Conservation (phyloP, 2,888 invertebrate species). For the Meiosimyza platycephala region DNA sequence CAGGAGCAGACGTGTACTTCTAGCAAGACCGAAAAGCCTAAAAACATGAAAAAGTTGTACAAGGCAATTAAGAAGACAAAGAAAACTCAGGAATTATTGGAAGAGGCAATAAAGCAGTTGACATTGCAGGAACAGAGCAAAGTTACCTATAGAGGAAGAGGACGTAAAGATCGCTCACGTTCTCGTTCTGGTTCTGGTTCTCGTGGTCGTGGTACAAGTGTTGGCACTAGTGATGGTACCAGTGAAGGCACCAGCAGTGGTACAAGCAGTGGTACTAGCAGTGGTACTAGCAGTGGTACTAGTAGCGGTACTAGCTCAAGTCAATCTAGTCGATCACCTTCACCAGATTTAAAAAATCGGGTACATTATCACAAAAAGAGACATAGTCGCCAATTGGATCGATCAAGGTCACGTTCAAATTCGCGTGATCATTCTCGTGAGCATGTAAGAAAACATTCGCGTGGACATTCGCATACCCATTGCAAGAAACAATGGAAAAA, state of each 20-base stretch:
- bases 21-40: background rate
- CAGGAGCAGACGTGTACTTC: slow-evolving; percentile 40
- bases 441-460: slow-evolving; percentile 32
- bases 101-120: slow-evolving; percentile 38
- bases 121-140: slow-evolving; percentile 1
- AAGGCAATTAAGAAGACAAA: slow-evolving; percentile 52
- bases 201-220: slow-evolving; percentile 9
- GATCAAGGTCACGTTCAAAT: slow-evolving; percentile 29
- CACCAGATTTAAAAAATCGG: slow-evolving; percentile 5
- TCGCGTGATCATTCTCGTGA: slow-evolving; percentile 27
- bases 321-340: slow-evolving; percentile 1
- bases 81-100: slow-evolving; percentile 51
- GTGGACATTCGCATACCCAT: slow-evolving; percentile 44
- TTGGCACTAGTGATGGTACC: slow-evolving; percentile 28
- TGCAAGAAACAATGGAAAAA: no score
- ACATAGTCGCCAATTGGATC: background rate
- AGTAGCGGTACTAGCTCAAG: slow-evolving; percentile 43
- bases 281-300: slow-evolving; percentile 44
- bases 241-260: slow-evolving; percentile 40
- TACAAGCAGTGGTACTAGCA: slow-evolving; percentile 40
- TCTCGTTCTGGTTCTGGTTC: slow-evolving; percentile 45
- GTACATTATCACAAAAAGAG: slow-evolving; percentile 27
- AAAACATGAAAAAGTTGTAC: slow-evolving; percentile 23
- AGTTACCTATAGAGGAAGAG: background rate
- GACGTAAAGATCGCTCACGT: slow-evolving; percentile 37